Base-by-base conservation (phyloP, 2,113 vertebrate genomes). In the Pollachius pollachius region DNA sequence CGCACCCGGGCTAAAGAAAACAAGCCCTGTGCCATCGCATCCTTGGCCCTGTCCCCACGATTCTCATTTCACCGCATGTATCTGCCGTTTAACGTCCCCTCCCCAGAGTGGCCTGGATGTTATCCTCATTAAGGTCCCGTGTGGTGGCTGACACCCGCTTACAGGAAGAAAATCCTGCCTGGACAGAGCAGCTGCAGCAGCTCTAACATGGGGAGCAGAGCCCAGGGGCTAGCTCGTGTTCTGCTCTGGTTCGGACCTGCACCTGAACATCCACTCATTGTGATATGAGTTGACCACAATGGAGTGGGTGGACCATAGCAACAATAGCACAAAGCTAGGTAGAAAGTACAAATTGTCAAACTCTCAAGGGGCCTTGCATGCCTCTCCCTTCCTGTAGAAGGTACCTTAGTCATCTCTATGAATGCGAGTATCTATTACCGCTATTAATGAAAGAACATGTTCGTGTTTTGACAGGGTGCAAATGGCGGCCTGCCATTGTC, bases 101-200 rank as follows among this genome's bases (percentile, higher is more conserved):
- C 74, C 68, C 59, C 62, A 30, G 67, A 73, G 76, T 58, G 57
- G 63, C 73, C 64, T 66, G 68, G 64, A 77, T 87, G 80, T 75
- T 83, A 79, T 87, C 75, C 76, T 84, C 82, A 83, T 88, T 77
- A 76, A 11, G 41, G 41, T 85, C 71, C 78, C 64, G 16, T 61
- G 78, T 73, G 79, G 78, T 67, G 81, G 85, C 80, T 84, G 76
- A 82, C 76, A 85, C 59, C 74, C 67, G 75, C 34, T 16, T 74
- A 83, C 79, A 88, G 71, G 74, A 86, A 85, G 68, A 41, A 64
- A 77, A 70, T 80, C 57, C 75, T 74, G 69, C 79, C 69, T 71
- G 77, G 75, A 81, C 76, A 23, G 23, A 23, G 23, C 23, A 23
- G 23, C 80, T 64, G 23, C 76, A 41, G 19, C 76, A 52, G 18